phyloP scores from a whole-genome alignment of 1,140 invertebrate genomes.

The Nomia melanderi region DNA sequence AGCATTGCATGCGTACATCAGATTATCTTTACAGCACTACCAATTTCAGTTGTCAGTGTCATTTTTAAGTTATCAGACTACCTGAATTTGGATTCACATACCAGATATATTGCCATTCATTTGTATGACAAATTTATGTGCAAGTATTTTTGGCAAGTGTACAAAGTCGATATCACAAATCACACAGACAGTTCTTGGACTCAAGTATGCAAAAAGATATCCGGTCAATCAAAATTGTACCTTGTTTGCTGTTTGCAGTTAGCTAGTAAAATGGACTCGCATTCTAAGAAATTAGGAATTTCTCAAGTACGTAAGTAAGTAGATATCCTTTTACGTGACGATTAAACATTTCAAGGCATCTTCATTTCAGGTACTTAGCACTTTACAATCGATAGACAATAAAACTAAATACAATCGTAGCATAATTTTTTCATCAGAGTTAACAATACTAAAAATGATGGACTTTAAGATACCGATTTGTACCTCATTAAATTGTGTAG shows the following conservation, averaged over 20 bases:
- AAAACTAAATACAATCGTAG: slow-evolving; percentile 54
- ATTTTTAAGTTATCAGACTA: slow-evolving; percentile 67
- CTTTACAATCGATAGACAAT: slow-evolving; percentile 58
- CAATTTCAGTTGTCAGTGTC: slow-evolving; percentile 56
- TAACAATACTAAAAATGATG: slow-evolving; percentile 67
- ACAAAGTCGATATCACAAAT: slow-evolving; percentile 28
- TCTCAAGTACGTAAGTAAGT: slow-evolving; percentile 69
- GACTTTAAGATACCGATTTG: slow-evolving; percentile 66
- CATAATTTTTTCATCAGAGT: slow-evolving; percentile 65
- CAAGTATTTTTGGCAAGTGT: slow-evolving; percentile 67
- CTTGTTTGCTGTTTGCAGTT: slow-evolving; percentile 73
- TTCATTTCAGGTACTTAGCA: slow-evolving; percentile 55
- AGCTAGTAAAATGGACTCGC: slow-evolving; percentile 72
- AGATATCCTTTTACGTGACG: background rate
- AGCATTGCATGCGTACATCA: background rate
- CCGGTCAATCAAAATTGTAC: slow-evolving; percentile 59
- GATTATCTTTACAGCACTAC: slow-evolving; percentile 60
- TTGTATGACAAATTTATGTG: slow-evolving; percentile 73
- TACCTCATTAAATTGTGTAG: slow-evolving; percentile 67
- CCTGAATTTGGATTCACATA: slow-evolving; percentile 60
- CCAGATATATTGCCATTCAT: slow-evolving; percentile 72
- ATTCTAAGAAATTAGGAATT: slow-evolving; percentile 55
- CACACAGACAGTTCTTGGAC: slow-evolving; percentile 35
- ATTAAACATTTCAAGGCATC: slow-evolving; percentile 1
- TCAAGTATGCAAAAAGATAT: slow-evolving; percentile 45